These are phyloP conservation scores for Heliconius sara DNA, from an alignment of 2,888 invertebrate genomes.

Conservation along the genomic window DNA sequence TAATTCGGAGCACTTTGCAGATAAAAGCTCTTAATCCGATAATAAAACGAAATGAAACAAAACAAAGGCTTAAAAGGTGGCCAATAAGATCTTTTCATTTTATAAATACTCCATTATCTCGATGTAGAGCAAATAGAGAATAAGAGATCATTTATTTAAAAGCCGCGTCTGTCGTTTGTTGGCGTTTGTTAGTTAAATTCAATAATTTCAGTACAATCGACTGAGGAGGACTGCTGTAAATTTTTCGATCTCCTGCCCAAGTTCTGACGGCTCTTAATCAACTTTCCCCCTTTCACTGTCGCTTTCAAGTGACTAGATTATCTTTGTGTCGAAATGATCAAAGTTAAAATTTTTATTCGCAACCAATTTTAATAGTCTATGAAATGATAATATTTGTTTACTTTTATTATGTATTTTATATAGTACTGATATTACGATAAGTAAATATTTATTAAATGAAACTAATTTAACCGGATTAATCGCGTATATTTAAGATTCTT, in stretches of 20 bases:
- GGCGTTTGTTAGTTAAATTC: conserved; percentile 78
- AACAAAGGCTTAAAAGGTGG: conserved; percentile 45
- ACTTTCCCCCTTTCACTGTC: conserved; percentile 7
- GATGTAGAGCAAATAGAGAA: conserved; percentile 60
- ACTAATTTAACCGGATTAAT: too few species aligned
- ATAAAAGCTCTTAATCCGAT: conserved; percentile 46
- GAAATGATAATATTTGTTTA: too few species aligned
- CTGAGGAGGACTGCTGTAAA: conserved; percentile 67
- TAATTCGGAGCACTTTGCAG: conserved; percentile 56
- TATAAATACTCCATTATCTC: conserved; percentile 71
- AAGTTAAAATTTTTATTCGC: too few species aligned
- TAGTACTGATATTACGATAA: too few species aligned
- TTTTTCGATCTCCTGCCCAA: conserved; percentile 54
- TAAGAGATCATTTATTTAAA: conserved; percentile 69
- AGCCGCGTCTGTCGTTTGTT: conserved; percentile 71
- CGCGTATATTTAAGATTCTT: too few species aligned
- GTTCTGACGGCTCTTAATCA: conserved; percentile 39
- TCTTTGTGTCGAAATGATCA: neutral
- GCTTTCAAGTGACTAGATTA: conserved; percentile 19
- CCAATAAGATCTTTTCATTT: conserved; percentile 63
- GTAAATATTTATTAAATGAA: too few species aligned
- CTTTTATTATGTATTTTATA: too few species aligned
- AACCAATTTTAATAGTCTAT: too few species aligned
- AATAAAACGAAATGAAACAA: conserved; percentile 53
- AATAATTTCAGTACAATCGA: conserved; percentile 74